A percentile compares a stretch with the other conserved stretches of the same genome.
These are phyloP conservation scores for Otolemur garnettii DNA, from an alignment of 2,113 vertebrate genomes.

Conservation along the genomic window DNA sequence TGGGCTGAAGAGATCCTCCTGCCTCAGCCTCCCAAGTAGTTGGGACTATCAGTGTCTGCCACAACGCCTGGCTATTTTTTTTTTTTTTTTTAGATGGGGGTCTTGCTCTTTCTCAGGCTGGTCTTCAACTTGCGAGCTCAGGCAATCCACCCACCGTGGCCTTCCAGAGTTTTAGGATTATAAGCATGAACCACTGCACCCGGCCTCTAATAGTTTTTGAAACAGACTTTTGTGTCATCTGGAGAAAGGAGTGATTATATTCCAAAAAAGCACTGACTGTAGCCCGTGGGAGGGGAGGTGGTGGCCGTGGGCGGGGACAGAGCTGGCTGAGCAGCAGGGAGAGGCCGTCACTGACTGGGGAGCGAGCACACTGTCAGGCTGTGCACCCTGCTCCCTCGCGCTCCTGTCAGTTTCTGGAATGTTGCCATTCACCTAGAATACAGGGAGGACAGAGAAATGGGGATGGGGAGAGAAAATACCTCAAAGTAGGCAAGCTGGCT, in stretches of 20 bases:
- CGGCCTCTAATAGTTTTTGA: no score
- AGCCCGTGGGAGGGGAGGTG: fast-evolving
- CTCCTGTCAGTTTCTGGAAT: not conserved
- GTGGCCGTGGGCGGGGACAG: not conserved
- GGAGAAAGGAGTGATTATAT: not conserved
- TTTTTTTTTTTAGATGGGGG: no score
- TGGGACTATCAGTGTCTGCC: no score
- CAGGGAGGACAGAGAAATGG: not conserved
- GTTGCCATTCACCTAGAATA: conserved; percentile 45
- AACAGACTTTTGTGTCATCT: not conserved
- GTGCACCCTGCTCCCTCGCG: not conserved
- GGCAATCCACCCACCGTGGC: no score
- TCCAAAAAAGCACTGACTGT: conserved; percentile 8
- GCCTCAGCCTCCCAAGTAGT: no score
- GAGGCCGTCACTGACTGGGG: not conserved
- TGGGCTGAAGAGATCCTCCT: no score
- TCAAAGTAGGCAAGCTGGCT: conserved; percentile 53
- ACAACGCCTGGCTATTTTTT: no score
- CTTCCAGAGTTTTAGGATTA: no score
- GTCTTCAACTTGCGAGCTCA: no score
- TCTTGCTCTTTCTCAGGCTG: no score
- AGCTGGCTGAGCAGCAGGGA: no score
- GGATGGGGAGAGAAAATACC: not conserved
- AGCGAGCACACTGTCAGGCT: not conserved
- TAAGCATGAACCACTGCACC: no score